Evolutionary conservation across 2,888 invertebrate genomes (phyloP), one percentile per base, ranked within the genome.

Genomic region (Xestoiulus laeticollis): DNA sequence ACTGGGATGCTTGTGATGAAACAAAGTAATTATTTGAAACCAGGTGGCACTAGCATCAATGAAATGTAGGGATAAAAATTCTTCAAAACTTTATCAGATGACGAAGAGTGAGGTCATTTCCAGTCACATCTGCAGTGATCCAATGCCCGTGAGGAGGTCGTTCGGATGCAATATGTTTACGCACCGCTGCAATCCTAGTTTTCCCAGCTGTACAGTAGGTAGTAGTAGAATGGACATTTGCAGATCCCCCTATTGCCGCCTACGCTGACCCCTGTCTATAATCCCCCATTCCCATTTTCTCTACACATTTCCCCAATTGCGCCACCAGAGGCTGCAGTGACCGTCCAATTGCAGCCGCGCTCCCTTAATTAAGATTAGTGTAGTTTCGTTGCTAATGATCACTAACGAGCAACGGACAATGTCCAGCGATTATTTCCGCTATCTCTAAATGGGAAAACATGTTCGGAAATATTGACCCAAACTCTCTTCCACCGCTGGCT

Each of bases 401-500:
- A 59, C 59, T 59, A 59, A 59, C 59, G 59, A 59, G 59, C n/a
- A n/a, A 22, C 59, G 59, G 59, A 59, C 59, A 59, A 59, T 59
- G 59, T 59, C 59, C 59, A 59, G 59, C 22, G 59, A 59, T 59
- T 59, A 59, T 59, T 59, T 59, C 59, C 59, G 59, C 59, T 59
- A 59, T 59, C 59, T 59, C 59, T 59, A 59, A 59, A 59, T 59
- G 59, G 59, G 59, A 59, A 59, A 59, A 59, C 59, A 59, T 59
- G 59, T 59, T 59, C 59, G 59, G 59, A 59, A 59, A 59, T 59
- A 59, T 59, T 59, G 59, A 59, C 59, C 59, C 59, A 59, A 59
- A 59, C 59, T 59, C 59, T 5, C 22, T 22, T 59, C 59, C 59
- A 59, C 59, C 59, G 59, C 59, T 59, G 22, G 59, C 59, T 59